Conservation (phyloP, 2,113 vertebrate species). For the Rutilus rutilus region DNA sequence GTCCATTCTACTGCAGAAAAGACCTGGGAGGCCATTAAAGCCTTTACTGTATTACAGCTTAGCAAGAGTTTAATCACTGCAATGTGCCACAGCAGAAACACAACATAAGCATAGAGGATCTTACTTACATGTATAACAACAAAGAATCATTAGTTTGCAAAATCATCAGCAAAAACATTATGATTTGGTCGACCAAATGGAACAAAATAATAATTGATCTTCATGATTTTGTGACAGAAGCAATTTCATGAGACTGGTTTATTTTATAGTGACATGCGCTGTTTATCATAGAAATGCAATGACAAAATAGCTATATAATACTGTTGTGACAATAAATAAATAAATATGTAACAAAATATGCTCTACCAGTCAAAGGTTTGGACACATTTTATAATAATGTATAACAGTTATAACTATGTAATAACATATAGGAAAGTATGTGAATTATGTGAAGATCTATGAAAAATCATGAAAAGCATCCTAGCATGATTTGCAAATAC, state of each 20-base stretch:
- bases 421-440: neutral
- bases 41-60: conserved; percentile 29
- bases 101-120: neutral
- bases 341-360: neutral
- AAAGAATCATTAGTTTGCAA: neutral
- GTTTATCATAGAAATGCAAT: neutral
- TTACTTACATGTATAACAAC: conserved; percentile 1
- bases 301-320: neutral
- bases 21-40: conserved; percentile 15
- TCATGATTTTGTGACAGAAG: neutral
- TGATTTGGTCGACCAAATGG: neutral
- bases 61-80: conserved; percentile 25
- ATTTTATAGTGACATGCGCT: neutral
- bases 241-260: neutral
- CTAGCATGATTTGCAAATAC: neutral
- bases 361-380: neutral
- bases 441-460: neutral
- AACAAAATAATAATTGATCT: neutral
- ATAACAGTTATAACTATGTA: no score
- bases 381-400: neutral
- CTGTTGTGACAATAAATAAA: neutral
- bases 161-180: neutral
- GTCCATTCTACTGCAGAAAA: conserved; percentile 7
- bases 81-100: neutral
- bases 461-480: neutral